Percentiles rank a stretch among this genome's conserved stretches.
Evolutionary conservation across 2,113 vertebrate genomes (phyloP).

Genomic region (Pterocles orientalis): DNA sequence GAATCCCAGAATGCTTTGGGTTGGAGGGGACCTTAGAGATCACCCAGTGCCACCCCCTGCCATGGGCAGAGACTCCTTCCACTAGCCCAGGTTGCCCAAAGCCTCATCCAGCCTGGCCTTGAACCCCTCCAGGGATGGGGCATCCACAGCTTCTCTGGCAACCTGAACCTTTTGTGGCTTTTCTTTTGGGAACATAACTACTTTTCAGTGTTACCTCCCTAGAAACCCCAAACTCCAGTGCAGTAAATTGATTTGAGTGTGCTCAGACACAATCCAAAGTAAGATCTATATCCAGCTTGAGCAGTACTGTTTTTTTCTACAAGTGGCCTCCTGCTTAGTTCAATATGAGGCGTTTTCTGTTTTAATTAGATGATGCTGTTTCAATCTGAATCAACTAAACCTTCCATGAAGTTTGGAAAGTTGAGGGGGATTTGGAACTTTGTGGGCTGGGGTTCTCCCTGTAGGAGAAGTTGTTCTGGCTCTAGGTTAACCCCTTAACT

Average conservation of each 20-base stretch:
- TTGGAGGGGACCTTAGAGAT: no score
- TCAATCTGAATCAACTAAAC: constrained; percentile 6
- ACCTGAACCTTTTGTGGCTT: background rate
- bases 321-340: background rate
- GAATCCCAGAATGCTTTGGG: no score
- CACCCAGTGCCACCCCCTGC: no score
- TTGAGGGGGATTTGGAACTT: background rate
- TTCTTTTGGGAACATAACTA: background rate
- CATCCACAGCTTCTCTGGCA: no score
- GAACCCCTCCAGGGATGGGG: no score
- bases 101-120: no score
- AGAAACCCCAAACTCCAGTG: background rate
- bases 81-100: no score
- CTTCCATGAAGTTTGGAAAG: background rate
- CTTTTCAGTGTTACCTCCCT: background rate
- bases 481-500: background rate
- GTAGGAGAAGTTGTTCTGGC: background rate
- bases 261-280: background rate
- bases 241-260: background rate
- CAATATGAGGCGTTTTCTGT: background rate
- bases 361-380: constrained; percentile 11
- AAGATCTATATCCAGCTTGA: background rate
- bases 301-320: background rate
- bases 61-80: no score
- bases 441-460: background rate